Evolutionary conservation across 2,888 invertebrate species (phyloP), one percentile per base, ranked within the genome.

Genomic region (Watsonalla binaria): DNA sequence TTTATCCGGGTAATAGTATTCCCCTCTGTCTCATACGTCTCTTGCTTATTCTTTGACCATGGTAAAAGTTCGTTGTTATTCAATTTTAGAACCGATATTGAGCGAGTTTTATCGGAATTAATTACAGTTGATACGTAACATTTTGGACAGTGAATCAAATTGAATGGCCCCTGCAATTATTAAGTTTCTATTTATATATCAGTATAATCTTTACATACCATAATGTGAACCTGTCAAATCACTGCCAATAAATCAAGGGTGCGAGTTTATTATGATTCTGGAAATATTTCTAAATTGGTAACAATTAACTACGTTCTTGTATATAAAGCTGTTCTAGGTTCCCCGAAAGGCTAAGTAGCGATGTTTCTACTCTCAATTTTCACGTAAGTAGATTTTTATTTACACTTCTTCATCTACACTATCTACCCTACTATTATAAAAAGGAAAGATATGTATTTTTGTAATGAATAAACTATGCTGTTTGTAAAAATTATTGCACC

Each of bases 31-130:
- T 37, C 24, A 24, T 24, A 24, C 24, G 24, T 24, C 24, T 5
- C 7, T 24, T 51, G 11, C 42, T 42, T 45, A 13, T 6, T 34
- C 13, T 46, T 13, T 51, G 35, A 68, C 54, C 13, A 33, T 59
- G 56, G 70, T 72, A 69, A 74, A 72, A 74, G 69, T 75, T 68
- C 66, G 55, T 72, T 66, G 66, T 70, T 71, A 74, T 76, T 75
- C 72, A 75, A 77, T 75, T 76, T 76, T 71, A 47, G 9, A 42
- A 42, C 42, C 42, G 42, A 47, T 47, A 47, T 47, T 6, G 47
- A 47, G 47, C 47, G 47, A 47, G 33, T 8, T 47, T 47, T 47
- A 42, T 47, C 5, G 47, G 6, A n/a, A 11, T 47, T 6, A 47
- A 47, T 47, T 47, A 47, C 34, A n/a, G 4, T 15, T n/a, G 46